phyloP scores from a whole-genome alignment of 2,888 invertebrate species.

The Beris morrisii region DNA sequence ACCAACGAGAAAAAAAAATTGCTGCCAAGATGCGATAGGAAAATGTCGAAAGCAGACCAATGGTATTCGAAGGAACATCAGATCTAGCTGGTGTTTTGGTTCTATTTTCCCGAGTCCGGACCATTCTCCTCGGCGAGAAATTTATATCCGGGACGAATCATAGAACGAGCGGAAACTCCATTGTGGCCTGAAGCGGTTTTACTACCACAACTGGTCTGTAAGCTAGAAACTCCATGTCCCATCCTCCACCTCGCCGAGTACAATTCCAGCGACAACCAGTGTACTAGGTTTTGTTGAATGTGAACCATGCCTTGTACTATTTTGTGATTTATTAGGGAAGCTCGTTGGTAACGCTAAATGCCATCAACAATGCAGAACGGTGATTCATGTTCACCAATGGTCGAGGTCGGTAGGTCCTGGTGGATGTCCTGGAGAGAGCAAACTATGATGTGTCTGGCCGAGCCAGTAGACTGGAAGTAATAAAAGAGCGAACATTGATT shows the following conservation, averaged over 20 bases:
- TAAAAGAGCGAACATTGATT: constrained; percentile 22
- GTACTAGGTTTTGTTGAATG: too few relatives aligned
- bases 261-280: too few relatives aligned
- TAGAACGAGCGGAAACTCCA: constrained; percentile 29
- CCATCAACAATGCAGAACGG: constrained; percentile 25
- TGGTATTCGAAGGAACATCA: constrained; percentile 1
- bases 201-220: background rate
- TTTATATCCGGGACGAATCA: constrained; percentile 28
- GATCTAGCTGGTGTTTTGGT: too few relatives aligned
- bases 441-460: constrained; percentile 24
- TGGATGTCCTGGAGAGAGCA: constrained; percentile 12
- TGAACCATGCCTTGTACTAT: constrained; percentile 1
- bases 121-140: constrained; percentile 7
- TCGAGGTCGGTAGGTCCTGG: constrained; percentile 6
- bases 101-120: too few relatives aligned
- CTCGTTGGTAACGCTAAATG: constrained; percentile 24
- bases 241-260: too few relatives aligned
- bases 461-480: constrained; percentile 26
- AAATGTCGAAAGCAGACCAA: constrained; percentile 23
- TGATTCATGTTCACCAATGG: constrained; percentile 23
- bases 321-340: constrained; percentile 21
- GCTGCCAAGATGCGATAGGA: constrained; percentile 12
- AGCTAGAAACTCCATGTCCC: too few relatives aligned
- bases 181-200: constrained; percentile 27
- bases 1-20: too few relatives aligned